A percentile compares a stretch with the other conserved stretches of the same genome.
Evolutionary conservation across 2,888 invertebrate species (phyloP).

Genomic region (Drosophila sordidula): DNA sequence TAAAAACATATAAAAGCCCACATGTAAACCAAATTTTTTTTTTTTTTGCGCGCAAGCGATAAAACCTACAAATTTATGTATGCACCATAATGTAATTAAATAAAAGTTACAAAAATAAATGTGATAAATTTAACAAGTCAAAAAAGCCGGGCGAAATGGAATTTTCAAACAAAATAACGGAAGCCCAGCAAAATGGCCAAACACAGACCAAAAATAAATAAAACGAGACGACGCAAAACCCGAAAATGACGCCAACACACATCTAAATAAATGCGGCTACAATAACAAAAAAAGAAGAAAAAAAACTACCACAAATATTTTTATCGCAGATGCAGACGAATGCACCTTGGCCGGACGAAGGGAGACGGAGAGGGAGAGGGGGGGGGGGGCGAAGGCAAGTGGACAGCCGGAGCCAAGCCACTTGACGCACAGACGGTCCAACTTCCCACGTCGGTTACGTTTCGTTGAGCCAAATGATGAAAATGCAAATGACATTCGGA

Average conservation of each 20-base stretch:
- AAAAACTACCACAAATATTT: constrained; percentile 59
- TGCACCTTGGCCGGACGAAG: constrained; percentile 22
- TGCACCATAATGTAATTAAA: constrained; percentile 60
- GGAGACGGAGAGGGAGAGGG: not conserved
- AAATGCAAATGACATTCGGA: constrained; percentile 64
- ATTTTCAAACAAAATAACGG: constrained; percentile 48
- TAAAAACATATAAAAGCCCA: constrained; percentile 23
- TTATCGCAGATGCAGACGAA: constrained; percentile 62
- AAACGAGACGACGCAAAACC: constrained; percentile 10
- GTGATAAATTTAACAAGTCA: constrained; percentile 64
- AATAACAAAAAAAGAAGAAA: constrained; percentile 20
- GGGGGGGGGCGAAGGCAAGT: constrained; percentile 29
- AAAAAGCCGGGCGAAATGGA: constrained; percentile 24
- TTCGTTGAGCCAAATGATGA: constrained; percentile 72
- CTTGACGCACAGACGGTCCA: constrained; percentile 57
- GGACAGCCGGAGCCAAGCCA: constrained; percentile 61
- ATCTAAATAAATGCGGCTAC: constrained; percentile 52
- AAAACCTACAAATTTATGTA: constrained; percentile 39
- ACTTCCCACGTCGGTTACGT: constrained; percentile 76
- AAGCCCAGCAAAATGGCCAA: constrained; percentile 52
- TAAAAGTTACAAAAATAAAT: constrained; percentile 65
- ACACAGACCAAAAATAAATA: constrained; percentile 12
- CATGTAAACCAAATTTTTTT: constrained; percentile 41
- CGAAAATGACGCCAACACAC: constrained; percentile 52
- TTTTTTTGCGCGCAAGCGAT: not conserved